phyloP scores from a whole-genome alignment of 37 sponge, comb jelly and placozoan genomes.

The Tethya wilhelma region DNA sequence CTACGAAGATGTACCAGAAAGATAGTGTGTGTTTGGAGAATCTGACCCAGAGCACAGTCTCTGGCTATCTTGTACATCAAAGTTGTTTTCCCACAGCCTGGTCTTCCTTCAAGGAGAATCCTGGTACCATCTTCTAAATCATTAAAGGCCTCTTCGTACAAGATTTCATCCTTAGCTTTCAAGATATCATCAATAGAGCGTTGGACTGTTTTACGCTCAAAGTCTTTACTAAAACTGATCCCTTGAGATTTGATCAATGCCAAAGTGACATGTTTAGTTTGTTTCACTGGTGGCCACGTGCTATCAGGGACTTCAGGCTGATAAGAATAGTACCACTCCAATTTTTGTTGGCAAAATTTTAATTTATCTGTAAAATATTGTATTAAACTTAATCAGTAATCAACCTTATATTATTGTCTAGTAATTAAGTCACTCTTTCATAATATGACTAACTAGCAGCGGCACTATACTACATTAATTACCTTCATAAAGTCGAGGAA shows the following conservation, averaged over 20 bases:
- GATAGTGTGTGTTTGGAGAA: not conserved
- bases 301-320: not conserved
- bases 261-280: not conserved
- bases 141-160: not conserved
- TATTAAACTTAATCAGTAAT: too few species aligned
- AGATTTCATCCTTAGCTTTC: not conserved
- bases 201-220: not conserved
- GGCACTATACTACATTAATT: too few species aligned
- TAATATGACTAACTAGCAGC: too few species aligned
- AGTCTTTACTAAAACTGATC: not conserved
- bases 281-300: not conserved
- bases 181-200: conserved; percentile 8
- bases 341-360: too few species aligned
- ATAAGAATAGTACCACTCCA: too few species aligned
- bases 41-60: conserved; percentile 8
- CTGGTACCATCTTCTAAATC: not conserved
- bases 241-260: not conserved
- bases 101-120: conserved; percentile 25
- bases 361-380: too few species aligned
- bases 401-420: too few species aligned
- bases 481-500: too few species aligned
- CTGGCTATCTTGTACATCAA: conserved; percentile 15
- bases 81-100: conserved; percentile 31
- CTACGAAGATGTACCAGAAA: conserved; percentile 1
- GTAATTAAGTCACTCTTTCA: too few species aligned